Conservation (phyloP, 2,888 invertebrate genomes). For the Drosophila pegasa region DNA sequence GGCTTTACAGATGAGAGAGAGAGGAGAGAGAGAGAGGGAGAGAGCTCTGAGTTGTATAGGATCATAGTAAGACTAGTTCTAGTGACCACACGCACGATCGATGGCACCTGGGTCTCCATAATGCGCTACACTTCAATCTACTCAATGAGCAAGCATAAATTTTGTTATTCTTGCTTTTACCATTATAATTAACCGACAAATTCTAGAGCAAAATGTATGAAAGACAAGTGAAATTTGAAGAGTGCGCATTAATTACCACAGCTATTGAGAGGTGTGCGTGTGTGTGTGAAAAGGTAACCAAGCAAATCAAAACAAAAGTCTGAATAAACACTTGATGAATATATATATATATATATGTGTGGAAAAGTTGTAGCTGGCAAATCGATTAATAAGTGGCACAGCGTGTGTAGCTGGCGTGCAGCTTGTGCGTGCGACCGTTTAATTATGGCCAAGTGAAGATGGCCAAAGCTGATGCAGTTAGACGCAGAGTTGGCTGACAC, state of each 20-base stretch:
- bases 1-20: neutral
- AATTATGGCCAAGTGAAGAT: slow-evolving; percentile 71
- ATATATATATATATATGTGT: neutral
- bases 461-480: slow-evolving; percentile 61
- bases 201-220: slow-evolving; percentile 68
- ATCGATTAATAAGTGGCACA: slow-evolving; percentile 78
- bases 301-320: slow-evolving; percentile 43
- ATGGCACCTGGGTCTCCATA: slow-evolving; percentile 18
- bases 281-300: slow-evolving; percentile 35
- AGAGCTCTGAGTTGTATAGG: neutral
- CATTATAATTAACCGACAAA: slow-evolving; percentile 66
- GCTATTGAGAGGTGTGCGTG: slow-evolving; percentile 8
- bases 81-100: slow-evolving; percentile 62
- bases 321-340: slow-evolving; percentile 41
- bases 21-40: neutral
- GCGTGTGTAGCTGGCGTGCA: slow-evolving; percentile 32
- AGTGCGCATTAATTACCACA: slow-evolving; percentile 61
- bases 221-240: slow-evolving; percentile 76
- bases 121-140: slow-evolving; percentile 1
- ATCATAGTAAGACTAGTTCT: slow-evolving; percentile 7
- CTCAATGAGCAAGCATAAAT: slow-evolving; percentile 52
- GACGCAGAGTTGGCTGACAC: slow-evolving; percentile 39
- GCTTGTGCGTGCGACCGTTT: slow-evolving; percentile 57
- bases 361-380: slow-evolving; percentile 46
- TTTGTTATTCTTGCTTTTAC: slow-evolving; percentile 18